Base-by-base conservation (phyloP, 2,888 invertebrate genomes). In the Tachina grossa region DNA sequence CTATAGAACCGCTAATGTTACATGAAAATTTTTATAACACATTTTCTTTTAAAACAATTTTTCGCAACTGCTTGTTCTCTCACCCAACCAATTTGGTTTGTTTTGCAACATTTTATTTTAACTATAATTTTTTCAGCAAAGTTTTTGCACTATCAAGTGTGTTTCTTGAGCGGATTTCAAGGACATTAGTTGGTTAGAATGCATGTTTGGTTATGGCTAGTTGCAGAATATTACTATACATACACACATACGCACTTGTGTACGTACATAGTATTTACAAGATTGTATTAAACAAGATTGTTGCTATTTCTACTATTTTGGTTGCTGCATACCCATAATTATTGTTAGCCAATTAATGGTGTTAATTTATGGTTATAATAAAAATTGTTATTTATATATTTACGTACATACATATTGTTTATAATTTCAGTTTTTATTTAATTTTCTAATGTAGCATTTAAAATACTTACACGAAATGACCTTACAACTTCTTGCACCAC, bases 401-500 rank as follows among this genome's bases (percentile, higher is more conserved):
- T 19, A 72, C 16, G 39, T 19, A 51, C 3, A 22, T 14, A 45
- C 41, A 43, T 14, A 39, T 1, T 41, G 39, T 11, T 19, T 14
- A 51, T 19, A 57, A 16, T 71, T 69, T 51, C 3, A 43, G 45
- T 76, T 59, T 9, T 66, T 5, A 49, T 49, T 53, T 68, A 19
- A 57, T 71, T 68, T 65, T 53, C 22, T 11, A 55, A 41, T 43
- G 14, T 14, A 43, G 45, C 55, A 74, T 63, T 80, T 72, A 59
- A 51, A 59, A 39, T 74, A 89, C 92, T 92, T 91, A 92, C 92
- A 87, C 93, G 90, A 74, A 93, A 88, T 80, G 92, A 91, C 72
- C 93, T 89, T 69, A 93, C 93, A 82, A 93, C 93, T 89, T 93
- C 92, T 90, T 92, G 93, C 79, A 93, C 93, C 82, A 92, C 92